These are phyloP conservation scores for Acrocephalus arundinaceus DNA, from an alignment of 2,113 vertebrate genomes.

Conservation along the genomic window DNA sequence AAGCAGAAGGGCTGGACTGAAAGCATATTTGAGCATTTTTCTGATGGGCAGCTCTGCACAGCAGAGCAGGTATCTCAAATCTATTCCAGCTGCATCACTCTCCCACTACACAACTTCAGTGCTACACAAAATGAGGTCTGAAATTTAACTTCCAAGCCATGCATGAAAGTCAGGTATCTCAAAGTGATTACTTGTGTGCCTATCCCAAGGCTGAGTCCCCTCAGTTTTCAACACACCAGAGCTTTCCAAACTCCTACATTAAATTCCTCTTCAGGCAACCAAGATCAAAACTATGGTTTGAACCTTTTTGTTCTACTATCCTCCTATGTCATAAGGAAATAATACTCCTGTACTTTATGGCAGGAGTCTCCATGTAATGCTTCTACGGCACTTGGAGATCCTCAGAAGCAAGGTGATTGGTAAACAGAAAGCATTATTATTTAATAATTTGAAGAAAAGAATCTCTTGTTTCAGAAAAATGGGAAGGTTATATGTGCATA, in stretches of 20 bases:
- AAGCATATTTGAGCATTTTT: neutral
- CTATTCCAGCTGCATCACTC: neutral
- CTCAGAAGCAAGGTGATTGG: neutral
- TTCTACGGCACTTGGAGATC: neutral
- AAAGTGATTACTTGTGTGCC: neutral
- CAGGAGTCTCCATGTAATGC: neutral
- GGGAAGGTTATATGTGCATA: neutral
- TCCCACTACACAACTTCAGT: neutral
- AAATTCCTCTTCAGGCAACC: neutral
- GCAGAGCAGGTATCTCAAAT: neutral
- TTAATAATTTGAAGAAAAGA: neutral
- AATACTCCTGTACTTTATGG: neutral
- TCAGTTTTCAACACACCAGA: neutral
- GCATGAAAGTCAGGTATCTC: neutral
- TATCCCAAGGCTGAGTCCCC: neutral
- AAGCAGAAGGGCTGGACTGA: neutral
- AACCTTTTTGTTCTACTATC: neutral
- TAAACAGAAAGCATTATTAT: neutral
- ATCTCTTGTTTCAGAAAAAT: constrained; percentile 4
- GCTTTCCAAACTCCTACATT: neutral
- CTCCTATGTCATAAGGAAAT: neutral
- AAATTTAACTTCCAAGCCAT: neutral
- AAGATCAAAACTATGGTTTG: neutral
- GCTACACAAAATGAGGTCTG: neutral
- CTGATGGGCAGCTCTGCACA: neutral